Evolutionary conservation across 2,888 invertebrate species (phyloP), one percentile per base, ranked within the genome.

Genomic region (Teinopalpus imperialis): DNA sequence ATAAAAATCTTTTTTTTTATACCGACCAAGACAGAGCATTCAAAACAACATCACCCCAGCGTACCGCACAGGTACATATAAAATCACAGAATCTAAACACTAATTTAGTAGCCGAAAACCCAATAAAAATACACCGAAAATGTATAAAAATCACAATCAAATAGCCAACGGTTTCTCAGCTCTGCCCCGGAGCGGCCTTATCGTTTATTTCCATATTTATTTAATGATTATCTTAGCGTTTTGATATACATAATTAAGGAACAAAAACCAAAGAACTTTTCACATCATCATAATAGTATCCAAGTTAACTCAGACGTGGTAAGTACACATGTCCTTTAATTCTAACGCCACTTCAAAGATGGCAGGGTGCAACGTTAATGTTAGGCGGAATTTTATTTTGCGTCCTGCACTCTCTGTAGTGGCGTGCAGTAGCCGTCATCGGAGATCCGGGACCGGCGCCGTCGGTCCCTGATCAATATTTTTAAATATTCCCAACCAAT

Each of bases 221-320:
- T 81, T 82, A 81, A 78, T 81, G 73, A 81, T 81, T 81, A 83
- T 74, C 81, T 80, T 81, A 81, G 74, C 61, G 63, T 72, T 73
- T 79, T 69, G 73, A 80, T 85, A 88, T 80, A 89, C 74, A 80
- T 87, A 88, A 78, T 81, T 81, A 83, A 89, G 89, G 89, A 89
- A 89, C 89, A 89, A 89, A 82, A 86, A 88, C 81, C 87, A 81
- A 82, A 87, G 72, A 75, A 69, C 68, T 74, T 69, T 75, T 77
- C 74, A 76, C 72, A 75, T 76, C 74, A 67, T 78, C 77, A 75
- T 74, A 72, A 75, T 80, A 83, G 83, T 83, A 83, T 82, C 85
- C 83, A 73, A 72, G 71, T 51, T 60, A 74, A 57, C 55, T 56
- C 69, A 70, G 72, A 71, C 69, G 71, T 73, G 74, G 71, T 86